Percentiles rank a stretch among this genome's conserved stretches.
Evolutionary conservation across 2,113 vertebrate genomes (phyloP).

Genomic region (Glaucidium brasilianum): DNA sequence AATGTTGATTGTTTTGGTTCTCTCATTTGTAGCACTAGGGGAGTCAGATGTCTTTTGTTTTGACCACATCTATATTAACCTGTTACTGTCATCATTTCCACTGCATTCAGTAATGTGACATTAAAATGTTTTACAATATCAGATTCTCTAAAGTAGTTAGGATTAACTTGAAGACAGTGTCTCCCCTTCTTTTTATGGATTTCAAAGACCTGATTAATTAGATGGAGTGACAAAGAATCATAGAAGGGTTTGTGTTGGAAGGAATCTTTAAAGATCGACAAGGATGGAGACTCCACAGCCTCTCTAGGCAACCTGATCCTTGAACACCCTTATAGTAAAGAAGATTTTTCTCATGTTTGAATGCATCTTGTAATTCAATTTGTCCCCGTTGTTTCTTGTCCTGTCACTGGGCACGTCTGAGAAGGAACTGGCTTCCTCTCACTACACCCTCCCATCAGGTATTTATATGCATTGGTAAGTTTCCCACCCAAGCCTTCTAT

Average conservation of each 20-base stretch:
- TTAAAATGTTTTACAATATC: background rate
- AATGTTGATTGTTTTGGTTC: background rate
- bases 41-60: background rate
- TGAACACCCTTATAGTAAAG: background rate
- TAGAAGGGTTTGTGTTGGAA: background rate
- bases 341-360: background rate
- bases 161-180: background rate
- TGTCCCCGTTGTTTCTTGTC: background rate
- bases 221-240: background rate
- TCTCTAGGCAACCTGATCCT: background rate
- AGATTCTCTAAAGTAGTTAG: background rate
- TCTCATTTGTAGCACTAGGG: background rate
- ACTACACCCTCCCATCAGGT: background rate
- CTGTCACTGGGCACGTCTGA: too few relatives aligned
- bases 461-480: background rate
- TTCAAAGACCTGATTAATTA: background rate
- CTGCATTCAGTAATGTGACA: background rate
- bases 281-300: background rate
- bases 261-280: background rate
- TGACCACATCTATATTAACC: background rate
- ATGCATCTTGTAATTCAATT: background rate
- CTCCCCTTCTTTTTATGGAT: background rate
- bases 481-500: background rate
- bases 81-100: background rate
- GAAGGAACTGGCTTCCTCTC: too few relatives aligned